A percentile compares a stretch with the other conserved stretches of the same genome.
Conservation (phyloP, 2,888 invertebrate species). For the Leptopilina syphax region DNA sequence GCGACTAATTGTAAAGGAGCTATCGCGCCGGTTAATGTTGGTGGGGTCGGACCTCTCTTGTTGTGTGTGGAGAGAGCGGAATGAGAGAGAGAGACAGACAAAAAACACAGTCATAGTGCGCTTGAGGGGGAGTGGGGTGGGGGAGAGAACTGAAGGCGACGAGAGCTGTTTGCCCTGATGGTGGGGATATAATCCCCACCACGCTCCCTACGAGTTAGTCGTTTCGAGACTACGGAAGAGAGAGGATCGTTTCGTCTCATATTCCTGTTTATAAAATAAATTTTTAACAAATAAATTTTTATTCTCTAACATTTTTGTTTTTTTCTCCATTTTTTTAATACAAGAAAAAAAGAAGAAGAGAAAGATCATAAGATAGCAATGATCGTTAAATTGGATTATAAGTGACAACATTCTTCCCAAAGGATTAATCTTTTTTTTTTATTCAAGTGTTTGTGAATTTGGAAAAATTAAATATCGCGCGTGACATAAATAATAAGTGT, state of each 20-base stretch:
- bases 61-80: slow-evolving; percentile 47
- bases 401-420: no score
- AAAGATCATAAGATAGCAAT: no score
- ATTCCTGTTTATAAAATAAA: not conserved
- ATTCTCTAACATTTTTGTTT: no score
- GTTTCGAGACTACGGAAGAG: slow-evolving; percentile 68
- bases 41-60: slow-evolving; percentile 60
- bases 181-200: slow-evolving; percentile 68
- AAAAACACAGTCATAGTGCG: no score
- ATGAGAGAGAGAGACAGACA: slow-evolving; percentile 28
- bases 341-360: no score
- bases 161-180: slow-evolving; percentile 42
- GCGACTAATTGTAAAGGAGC: slow-evolving; percentile 76
- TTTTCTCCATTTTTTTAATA: no score
- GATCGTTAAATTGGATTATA: no score
- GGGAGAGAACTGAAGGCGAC: slow-evolving; percentile 37
- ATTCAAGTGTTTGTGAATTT: no score
- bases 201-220: slow-evolving; percentile 67
- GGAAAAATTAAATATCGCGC: no score
- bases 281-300: not conserved
- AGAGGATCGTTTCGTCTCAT: slow-evolving; percentile 56
- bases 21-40: slow-evolving; percentile 75
- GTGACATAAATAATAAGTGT: no score
- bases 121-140: not conserved
- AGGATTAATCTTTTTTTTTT: no score